Percentiles rank a stretch among this genome's conserved stretches.
Conservation (phyloP, 2,888 invertebrate species). For the Eilema sororculum region DNA sequence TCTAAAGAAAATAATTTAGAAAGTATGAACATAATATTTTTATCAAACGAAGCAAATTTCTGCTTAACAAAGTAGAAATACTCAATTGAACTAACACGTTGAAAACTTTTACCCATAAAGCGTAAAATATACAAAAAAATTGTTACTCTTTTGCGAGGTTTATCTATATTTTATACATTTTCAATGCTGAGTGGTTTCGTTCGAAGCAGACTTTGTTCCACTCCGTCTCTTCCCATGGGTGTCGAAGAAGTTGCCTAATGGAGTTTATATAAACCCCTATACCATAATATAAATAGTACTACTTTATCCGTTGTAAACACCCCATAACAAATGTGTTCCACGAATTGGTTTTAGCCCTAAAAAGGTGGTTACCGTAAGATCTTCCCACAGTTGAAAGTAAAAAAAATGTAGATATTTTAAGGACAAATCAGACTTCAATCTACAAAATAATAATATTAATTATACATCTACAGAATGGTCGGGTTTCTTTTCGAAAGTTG, state of each 20-base stretch:
- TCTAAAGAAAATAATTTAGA: not conserved
- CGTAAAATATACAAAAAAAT: not conserved
- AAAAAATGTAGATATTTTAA: too few species aligned
- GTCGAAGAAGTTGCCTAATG: not conserved
- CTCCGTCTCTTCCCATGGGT: not conserved
- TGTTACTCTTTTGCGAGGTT: not conserved
- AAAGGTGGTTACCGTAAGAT: not conserved
- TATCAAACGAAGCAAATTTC: conserved; percentile 19
- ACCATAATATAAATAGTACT: too few species aligned
- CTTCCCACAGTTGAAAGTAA: not conserved
- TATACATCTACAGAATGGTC: too few species aligned
- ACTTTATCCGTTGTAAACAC: not conserved
- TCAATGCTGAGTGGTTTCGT: not conserved
- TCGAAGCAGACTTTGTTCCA: not conserved
- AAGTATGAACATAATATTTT: not conserved
- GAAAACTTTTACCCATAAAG: not conserved
- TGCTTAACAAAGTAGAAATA: conserved; percentile 30
- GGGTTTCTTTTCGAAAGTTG: too few species aligned
- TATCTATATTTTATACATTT: not conserved
- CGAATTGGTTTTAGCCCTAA: not conserved
- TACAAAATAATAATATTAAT: too few species aligned
- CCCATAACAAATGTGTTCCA: not conserved
- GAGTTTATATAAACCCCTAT: too few species aligned
- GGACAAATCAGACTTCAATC: too few species aligned
- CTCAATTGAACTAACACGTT: conserved; percentile 26